Evolutionary conservation across 2,888 invertebrate genomes (phyloP), one percentile per base, ranked within the genome.

Genomic region (Lochmaea capreae): DNA sequence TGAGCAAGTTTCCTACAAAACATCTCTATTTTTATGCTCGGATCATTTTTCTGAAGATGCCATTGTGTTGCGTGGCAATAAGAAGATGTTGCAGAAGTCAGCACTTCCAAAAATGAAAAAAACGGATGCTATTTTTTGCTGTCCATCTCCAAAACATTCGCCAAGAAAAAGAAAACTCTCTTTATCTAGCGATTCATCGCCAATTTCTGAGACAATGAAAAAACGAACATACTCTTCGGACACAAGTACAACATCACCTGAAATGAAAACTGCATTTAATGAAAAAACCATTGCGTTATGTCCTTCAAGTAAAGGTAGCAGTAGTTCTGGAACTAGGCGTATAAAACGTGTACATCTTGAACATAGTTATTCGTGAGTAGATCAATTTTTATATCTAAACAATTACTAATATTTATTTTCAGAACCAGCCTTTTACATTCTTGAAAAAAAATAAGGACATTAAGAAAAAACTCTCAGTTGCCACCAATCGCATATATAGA

Each of bases 401-500:
- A 46, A 46, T 46, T 46, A 46, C 46, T 3, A 46, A 46, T 46
- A 46, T 46, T 46, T 46, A 46, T 46, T 46, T 46, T 3, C 3
- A 46, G 46, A 46, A 11, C 4, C 11, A 14, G 12, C 46, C 12
- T 46, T 46, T 14, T 12, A 46, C 46, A 46, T 46, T 46, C 14
- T 39, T 39, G 33, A 39, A 39, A 46, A 46, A 46, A 46, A 46
- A 12, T 12, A 46, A 46, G 46, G 46, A 46, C 1, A 46, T 46
- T 46, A 12, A 46, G 46, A 74, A 73, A 79, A 79, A 59, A 11
- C 43, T 46, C 1, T 46, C 46, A 12, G 12, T 46, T 46, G 46
- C 46, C 46, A 46, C 46, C 46, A 46, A 46, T 4, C 46, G 2
- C 2, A 14, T 46, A 46, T 46, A 46, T 46, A 46, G 46, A 46